Conservation (phyloP, 1,140 invertebrate species). For the Philotrypesis tridentata region DNA sequence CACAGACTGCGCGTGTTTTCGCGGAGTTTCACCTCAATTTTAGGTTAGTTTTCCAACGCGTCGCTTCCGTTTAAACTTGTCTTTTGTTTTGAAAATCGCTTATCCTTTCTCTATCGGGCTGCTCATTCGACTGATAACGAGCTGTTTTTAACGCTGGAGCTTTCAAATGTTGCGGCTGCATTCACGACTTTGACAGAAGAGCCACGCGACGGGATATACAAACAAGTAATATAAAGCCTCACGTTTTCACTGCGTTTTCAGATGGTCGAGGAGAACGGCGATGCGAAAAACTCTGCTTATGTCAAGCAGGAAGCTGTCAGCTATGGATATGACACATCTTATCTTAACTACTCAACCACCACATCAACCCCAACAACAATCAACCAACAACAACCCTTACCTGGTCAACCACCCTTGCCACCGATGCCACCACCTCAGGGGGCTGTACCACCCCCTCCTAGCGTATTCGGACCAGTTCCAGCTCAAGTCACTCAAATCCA, state of each 20-base stretch:
- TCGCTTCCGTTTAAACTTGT: neutral
- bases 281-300: constrained; percentile 56
- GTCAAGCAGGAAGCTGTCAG: constrained; percentile 60
- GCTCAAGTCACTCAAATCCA: constrained; percentile 67
- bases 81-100: constrained; percentile 14
- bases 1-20: neutral
- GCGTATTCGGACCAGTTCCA: constrained; percentile 64
- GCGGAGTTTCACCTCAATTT: neutral
- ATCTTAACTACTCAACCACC: constrained; percentile 47
- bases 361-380: constrained; percentile 56
- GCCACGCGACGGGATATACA: neutral
- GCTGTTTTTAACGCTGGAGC: neutral
- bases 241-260: constrained; percentile 45
- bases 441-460: constrained; percentile 66
- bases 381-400: constrained; percentile 68
- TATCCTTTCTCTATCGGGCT: neutral
- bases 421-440: constrained; percentile 68
- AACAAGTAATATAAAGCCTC: constrained; percentile 35
- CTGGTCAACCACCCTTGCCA: constrained; percentile 70
- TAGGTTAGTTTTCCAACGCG: constrained; percentile 44
- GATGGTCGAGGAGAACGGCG: constrained; percentile 61
- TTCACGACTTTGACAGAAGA: neutral
- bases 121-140: neutral
- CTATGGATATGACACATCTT: constrained; percentile 61
- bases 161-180: neutral